Base-by-base conservation (phyloP, 1,140 invertebrate species). In the Nymphalis io region DNA sequence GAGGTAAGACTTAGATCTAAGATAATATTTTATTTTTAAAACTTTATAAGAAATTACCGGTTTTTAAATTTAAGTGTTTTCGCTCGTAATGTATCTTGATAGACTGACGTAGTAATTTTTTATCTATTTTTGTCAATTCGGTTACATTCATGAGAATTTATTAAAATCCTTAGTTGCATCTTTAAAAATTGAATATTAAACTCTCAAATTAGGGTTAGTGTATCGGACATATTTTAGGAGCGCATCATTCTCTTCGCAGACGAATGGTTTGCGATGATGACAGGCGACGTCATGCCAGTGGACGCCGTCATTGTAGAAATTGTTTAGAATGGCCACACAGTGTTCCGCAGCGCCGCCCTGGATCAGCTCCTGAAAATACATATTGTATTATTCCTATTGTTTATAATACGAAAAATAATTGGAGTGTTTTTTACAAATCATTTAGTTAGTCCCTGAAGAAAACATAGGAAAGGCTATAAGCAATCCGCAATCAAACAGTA, bases 201-300 rank as follows among this genome's bases (percentile, higher is more conserved):
- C 92, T 76, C 94, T 93, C 62, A 96, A 87, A 75, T 95, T 94
- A 27, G 95, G 95, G 84, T 96, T 96, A 60, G 94, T 96, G 83
- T 95, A 96, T 74, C 95, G 93, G 40, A 96, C 95, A 85, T 96
- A 97, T 93, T 95, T 96, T 18, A 97, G 84, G 5, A 97, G 93
- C 18, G 95, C 94, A 67, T 96, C 95, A 81, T 96, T 96, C 76
- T 96, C 96, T 86, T 97, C 96, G 82, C 96, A 97, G 16, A 96
- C 95, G 88, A 95, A 96, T 2, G 96, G 94, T 87, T 97, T 97
- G 79, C 94, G 94, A 82, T 97, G 96, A 81, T 97, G 96, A 81
- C 96, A 97, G 72, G 95, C 96, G 20, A 97, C 96, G 78, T 97
- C 96, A 80, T 97, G 96, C 96, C 96, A 97, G 81, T 96, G 95